Evolutionary conservation across 2,113 vertebrate species (phyloP).

Genomic region (Otocyon megalotis): DNA sequence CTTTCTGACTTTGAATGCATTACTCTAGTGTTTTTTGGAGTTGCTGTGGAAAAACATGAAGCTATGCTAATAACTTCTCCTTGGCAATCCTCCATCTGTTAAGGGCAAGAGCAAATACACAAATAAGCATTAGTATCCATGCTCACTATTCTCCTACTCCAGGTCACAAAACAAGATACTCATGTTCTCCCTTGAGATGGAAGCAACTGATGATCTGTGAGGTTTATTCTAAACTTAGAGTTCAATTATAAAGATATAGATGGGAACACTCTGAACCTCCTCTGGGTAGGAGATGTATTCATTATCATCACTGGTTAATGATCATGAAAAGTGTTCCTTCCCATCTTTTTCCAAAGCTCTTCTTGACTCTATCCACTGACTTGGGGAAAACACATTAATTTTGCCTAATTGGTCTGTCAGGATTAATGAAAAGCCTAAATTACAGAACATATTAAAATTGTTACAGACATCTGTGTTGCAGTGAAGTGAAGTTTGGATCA

Average conservation of each 20-base stretch:
- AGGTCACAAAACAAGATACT: neutral
- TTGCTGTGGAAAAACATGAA: neutral
- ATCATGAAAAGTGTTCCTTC: conserved; percentile 4
- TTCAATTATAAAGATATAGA: neutral
- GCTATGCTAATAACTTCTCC: neutral
- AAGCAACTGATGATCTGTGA: neutral
- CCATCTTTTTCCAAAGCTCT: conserved; percentile 29
- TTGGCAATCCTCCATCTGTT: neutral
- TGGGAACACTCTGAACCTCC: neutral
- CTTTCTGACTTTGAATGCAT: conserved; percentile 6
- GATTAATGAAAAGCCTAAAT: conserved; percentile 72
- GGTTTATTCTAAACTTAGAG: neutral
- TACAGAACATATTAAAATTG: conserved; percentile 50
- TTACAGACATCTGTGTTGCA: conserved; percentile 18
- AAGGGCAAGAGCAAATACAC: neutral
- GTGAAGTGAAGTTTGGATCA: neutral
- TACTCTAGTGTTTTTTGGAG: neutral
- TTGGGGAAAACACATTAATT: conserved; percentile 60
- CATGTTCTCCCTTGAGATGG: neutral
- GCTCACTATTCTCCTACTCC: neutral
- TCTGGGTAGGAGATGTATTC: neutral
- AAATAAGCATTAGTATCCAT: neutral
- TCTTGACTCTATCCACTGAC: conserved; percentile 38
- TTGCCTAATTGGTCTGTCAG: conserved; percentile 41
- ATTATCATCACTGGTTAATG: conserved; percentile 36